Conservation (phyloP, 2,888 invertebrate genomes). For the Pseudoips prasinana region DNA sequence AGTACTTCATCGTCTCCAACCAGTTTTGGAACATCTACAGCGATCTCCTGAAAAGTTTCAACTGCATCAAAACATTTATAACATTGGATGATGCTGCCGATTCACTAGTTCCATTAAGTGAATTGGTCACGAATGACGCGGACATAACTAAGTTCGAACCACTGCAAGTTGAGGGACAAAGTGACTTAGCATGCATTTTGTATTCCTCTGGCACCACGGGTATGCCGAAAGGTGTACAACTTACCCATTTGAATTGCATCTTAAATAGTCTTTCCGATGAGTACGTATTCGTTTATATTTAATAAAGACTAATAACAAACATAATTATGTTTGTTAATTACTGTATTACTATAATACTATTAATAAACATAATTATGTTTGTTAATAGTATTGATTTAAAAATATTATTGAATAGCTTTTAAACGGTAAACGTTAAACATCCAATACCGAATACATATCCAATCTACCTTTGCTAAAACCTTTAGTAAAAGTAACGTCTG, state of each 20-base stretch:
- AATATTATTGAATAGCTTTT: too few species aligned
- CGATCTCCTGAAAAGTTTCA: slow-evolving; percentile 44
- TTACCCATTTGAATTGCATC: slow-evolving; percentile 82
- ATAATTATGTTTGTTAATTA: slow-evolving; percentile 1
- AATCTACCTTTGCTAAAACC: too few species aligned
- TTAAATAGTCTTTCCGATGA: slow-evolving; percentile 51
- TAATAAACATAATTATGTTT: too few species aligned
- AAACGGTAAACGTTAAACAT: too few species aligned
- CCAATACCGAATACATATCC: too few species aligned
- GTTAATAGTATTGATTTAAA: too few species aligned
- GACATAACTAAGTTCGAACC: slow-evolving; percentile 62
- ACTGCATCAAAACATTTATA: slow-evolving; percentile 47
- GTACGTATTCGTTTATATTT: slow-evolving; percentile 56
- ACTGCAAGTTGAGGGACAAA: slow-evolving; percentile 62
- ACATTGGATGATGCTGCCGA: slow-evolving; percentile 44
- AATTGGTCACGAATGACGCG: slow-evolving; percentile 37
- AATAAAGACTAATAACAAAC: too few species aligned
- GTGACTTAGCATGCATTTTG: slow-evolving; percentile 66
- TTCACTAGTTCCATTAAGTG: slow-evolving; percentile 37
- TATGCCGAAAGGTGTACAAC: slow-evolving; percentile 84
- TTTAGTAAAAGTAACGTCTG: too few species aligned
- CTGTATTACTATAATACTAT: too few species aligned
- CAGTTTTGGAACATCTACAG: slow-evolving; percentile 65
- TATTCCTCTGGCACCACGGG: slow-evolving; percentile 88
- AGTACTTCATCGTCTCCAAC: slow-evolving; percentile 83